Conservation (phyloP, 2,797 vertebrate species). For the Cottoperca gobio region DNA sequence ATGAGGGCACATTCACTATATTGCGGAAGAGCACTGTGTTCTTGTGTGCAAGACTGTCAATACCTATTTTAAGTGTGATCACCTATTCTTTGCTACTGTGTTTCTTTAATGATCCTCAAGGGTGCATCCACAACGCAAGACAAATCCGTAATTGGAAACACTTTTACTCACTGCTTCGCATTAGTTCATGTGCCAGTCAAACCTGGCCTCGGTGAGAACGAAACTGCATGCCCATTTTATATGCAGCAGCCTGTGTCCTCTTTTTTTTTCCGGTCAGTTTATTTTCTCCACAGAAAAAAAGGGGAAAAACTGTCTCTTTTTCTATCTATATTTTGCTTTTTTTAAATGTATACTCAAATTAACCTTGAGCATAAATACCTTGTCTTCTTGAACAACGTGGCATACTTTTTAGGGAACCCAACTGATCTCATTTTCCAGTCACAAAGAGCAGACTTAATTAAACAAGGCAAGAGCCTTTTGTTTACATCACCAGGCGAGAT, state of each 20-base stretch:
- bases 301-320: not conserved
- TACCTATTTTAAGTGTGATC: slow-evolving; percentile 53
- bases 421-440: slow-evolving; percentile 35
- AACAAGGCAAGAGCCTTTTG: slow-evolving; percentile 45
- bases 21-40: not conserved
- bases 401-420: slow-evolving; percentile 54
- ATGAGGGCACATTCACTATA: slow-evolving; percentile 19
- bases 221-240: slow-evolving; percentile 17
- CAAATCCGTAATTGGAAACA: slow-evolving; percentile 60
- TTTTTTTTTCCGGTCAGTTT: slow-evolving; percentile 10
- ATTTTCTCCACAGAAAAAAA: slow-evolving; percentile 18
- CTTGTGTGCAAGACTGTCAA: slow-evolving; percentile 39
- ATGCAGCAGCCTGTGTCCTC: not conserved
- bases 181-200: slow-evolving; percentile 56
- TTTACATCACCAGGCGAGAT: slow-evolving; percentile 46
- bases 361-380: slow-evolving; percentile 63
- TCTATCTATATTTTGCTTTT: no score
- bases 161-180: slow-evolving; percentile 49
- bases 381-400: slow-evolving; percentile 51
- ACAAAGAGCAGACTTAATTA: slow-evolving; percentile 54
- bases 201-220: slow-evolving; percentile 10
- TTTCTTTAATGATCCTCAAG: slow-evolving; percentile 70
- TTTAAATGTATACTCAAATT: slow-evolving; percentile 24
- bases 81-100: slow-evolving; percentile 46
- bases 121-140: slow-evolving; percentile 54